These are phyloP conservation scores for Capitulum mitella DNA, from an alignment of 2,888 invertebrate genomes.

Conservation along the genomic window DNA sequence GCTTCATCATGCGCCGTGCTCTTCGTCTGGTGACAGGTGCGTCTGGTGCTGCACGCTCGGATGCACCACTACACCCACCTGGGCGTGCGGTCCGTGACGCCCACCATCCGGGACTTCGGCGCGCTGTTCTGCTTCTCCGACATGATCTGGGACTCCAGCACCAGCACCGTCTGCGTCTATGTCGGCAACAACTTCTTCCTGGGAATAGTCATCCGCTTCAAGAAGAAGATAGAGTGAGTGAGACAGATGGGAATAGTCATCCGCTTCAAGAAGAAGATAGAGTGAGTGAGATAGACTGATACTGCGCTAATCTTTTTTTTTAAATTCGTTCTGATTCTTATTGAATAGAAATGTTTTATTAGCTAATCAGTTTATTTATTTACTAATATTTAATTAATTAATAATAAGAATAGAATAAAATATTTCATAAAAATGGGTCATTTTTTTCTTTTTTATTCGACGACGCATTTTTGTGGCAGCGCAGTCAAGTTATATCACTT, in stretches of 20 bases:
- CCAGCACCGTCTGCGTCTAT: conserved; percentile 21
- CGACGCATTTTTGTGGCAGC: no score
- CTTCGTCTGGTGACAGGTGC: background rate
- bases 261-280: background rate
- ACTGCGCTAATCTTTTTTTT: no score
- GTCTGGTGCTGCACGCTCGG: background rate
- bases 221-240: background rate
- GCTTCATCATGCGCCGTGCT: background rate
- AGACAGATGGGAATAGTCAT: background rate
- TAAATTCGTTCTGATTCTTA: no score
- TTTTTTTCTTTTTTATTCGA: no score
- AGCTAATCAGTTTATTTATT: no score
- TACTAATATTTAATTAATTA: no score
- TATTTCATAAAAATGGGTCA: no score
- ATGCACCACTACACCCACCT: background rate
- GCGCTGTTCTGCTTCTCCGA: conserved; percentile 5
- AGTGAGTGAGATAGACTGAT: no score
- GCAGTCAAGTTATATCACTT: background rate
- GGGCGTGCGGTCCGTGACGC: background rate
- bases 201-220: background rate
- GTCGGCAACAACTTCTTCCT: conserved; percentile 11
- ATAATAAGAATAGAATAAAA: no score
- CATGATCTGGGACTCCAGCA: background rate
- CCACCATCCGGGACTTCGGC: background rate
- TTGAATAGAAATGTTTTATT: no score